A percentile compares a stretch with the other conserved stretches of the same genome.
Conservation (phyloP, 2,888 invertebrate genomes). For the Drosophila anomalata region DNA sequence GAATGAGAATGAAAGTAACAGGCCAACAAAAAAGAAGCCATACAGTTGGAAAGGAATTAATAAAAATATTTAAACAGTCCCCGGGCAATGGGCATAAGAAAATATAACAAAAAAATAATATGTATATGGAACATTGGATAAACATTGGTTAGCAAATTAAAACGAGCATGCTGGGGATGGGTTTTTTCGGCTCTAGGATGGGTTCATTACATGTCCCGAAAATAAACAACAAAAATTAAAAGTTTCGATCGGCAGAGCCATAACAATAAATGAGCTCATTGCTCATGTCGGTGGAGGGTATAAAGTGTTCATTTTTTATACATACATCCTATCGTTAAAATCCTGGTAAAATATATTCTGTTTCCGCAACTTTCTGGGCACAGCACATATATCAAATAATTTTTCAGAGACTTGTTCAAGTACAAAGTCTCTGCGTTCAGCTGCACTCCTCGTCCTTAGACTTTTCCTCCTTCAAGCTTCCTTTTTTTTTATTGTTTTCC, state of each 20-base stretch:
- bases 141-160: constrained; percentile 33
- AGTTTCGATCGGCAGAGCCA: constrained; percentile 11
- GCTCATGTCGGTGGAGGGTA: constrained; percentile 12
- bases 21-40: constrained; percentile 6
- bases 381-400: constrained; percentile 38
- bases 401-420: constrained; percentile 44
- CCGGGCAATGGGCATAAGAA: constrained; percentile 37
- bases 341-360: constrained; percentile 21
- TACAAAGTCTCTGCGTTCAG: constrained; percentile 31
- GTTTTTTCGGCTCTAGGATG: background rate
- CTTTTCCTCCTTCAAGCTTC: background rate
- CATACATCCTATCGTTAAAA: constrained; percentile 25
- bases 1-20: constrained; percentile 23
- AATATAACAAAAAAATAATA: constrained; percentile 22
- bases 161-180: constrained; percentile 11
- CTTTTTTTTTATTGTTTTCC: background rate
- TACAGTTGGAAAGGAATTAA: constrained; percentile 26
- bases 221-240: background rate
- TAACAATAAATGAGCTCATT: constrained; percentile 39
- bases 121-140: constrained; percentile 16
- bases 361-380: constrained; percentile 6
- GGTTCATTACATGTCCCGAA: background rate
- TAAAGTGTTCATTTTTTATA: constrained; percentile 29
- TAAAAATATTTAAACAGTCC: constrained; percentile 52
- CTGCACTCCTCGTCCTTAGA: constrained; percentile 12